These are phyloP conservation scores for Melinaea menophilus DNA, from an alignment of 2,888 invertebrate genomes.

Conservation along the genomic window DNA sequence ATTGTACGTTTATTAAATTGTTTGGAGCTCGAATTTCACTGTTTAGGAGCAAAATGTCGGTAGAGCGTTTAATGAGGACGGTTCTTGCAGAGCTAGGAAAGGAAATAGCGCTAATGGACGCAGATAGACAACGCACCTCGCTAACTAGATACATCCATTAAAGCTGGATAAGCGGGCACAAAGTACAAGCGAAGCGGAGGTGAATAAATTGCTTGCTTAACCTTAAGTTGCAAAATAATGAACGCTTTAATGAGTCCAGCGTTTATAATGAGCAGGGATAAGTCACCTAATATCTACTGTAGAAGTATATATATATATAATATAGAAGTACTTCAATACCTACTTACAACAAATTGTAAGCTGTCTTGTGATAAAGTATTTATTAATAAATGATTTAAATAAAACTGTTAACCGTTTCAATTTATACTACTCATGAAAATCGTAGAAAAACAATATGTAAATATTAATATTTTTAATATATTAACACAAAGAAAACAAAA, in stretches of 20 bases:
- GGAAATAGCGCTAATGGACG: conserved; percentile 28
- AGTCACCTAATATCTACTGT: no score
- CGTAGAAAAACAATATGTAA: no score
- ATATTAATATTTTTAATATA: no score
- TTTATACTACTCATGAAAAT: no score
- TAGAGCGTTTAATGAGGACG: conserved; percentile 24
- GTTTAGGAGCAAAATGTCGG: conserved; percentile 21
- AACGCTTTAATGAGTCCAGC: background rate
- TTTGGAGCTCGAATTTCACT: conserved; percentile 9
- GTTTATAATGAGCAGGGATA: background rate
- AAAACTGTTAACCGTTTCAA: no score
- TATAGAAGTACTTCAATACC: no score
- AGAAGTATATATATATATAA: no score
- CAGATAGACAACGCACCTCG: conserved; percentile 23
- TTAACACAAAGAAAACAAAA: no score
- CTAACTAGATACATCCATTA: conserved; percentile 30
- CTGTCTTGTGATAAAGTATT: no score
- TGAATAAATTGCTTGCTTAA: conserved; percentile 2
- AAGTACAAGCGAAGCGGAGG: background rate
- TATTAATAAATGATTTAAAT: no score
- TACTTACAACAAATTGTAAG: no score
- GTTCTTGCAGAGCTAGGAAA: conserved; percentile 12
- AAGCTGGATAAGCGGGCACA: conserved; percentile 7
- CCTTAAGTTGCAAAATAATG: conserved; percentile 5
- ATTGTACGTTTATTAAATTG: conserved; percentile 11